Conservation (phyloP, 37 sponge, comb jelly and placozoan genomes). For the Halichondria panicea region DNA sequence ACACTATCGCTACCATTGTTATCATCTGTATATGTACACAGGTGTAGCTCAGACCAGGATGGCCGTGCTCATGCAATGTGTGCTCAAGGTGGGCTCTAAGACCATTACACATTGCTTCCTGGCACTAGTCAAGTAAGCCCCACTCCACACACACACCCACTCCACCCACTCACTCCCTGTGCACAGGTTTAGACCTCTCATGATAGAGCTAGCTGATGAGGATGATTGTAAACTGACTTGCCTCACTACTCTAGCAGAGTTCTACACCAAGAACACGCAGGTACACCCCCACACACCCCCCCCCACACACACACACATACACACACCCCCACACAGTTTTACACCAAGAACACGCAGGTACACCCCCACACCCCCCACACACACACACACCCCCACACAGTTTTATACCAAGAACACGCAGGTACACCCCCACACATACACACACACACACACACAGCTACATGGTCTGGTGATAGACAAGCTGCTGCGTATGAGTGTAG, state of each 20-base stretch:
- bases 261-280: slow-evolving; percentile 58
- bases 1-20: background rate
- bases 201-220: slow-evolving; percentile 50
- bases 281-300: slow-evolving; percentile 31
- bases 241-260: slow-evolving; percentile 63
- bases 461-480: slow-evolving; percentile 73
- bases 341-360: slow-evolving; percentile 61
- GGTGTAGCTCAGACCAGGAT: slow-evolving; percentile 59
- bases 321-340: slow-evolving; percentile 54
- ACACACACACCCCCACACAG: slow-evolving; percentile 65
- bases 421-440: slow-evolving; percentile 22
- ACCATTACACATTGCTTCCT: slow-evolving; percentile 84
- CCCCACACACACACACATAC: background rate
- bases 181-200: slow-evolving; percentile 65
- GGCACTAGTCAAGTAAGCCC: slow-evolving; percentile 77
- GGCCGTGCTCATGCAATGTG: slow-evolving; percentile 79
- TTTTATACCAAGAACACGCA: slow-evolving; percentile 61
- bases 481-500: slow-evolving; percentile 66
- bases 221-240: slow-evolving; percentile 51
- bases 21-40: slow-evolving; percentile 6
- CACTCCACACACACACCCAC: too few relatives aligned
- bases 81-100: slow-evolving; percentile 81
- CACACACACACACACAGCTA: slow-evolving; percentile 26
- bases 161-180: background rate
- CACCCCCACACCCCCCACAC: too few relatives aligned